Conservation (phyloP, 2,888 invertebrate species). For the Ellobium chinense region DNA sequence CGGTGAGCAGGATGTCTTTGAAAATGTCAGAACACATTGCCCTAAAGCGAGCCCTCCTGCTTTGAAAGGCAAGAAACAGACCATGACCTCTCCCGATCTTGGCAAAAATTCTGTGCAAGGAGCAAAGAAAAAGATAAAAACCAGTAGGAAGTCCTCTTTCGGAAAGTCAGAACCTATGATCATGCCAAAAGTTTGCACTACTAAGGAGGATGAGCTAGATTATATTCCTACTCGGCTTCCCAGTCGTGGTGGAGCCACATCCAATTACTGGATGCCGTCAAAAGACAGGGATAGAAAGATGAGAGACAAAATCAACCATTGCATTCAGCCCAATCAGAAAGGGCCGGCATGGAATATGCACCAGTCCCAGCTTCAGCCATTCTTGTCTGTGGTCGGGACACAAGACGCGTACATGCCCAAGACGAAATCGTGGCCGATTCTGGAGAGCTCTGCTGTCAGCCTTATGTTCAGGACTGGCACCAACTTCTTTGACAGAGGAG, state of each 20-base stretch:
- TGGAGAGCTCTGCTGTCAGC: not conserved
- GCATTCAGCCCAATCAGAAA: not conserved
- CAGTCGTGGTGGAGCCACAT: not conserved
- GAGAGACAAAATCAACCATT: not conserved
- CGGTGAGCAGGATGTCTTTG: not conserved
- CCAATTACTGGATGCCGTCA: not conserved
- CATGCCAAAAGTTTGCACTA: not conserved
- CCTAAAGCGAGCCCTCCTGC: not conserved
- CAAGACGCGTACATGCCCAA: not conserved
- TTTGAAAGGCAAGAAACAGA: not conserved
- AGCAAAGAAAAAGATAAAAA: not conserved
- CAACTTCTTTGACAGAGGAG: not conserved
- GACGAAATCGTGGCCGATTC: not conserved
- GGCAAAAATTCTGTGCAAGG: not conserved
- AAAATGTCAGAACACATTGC: not conserved
- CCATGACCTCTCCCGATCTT: not conserved
- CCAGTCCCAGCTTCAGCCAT: not conserved
- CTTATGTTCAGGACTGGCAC: not conserved
- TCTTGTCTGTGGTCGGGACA: not conserved
- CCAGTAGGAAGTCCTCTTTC: not conserved
- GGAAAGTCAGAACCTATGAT: not conserved
- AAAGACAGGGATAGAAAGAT: not conserved
- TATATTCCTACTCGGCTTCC: conserved; percentile 18
- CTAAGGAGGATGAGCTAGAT: conserved; percentile 1
- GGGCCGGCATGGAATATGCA: not conserved